Conservation (phyloP, 1,140 invertebrate species). For the Penaeus chinensis region DNA sequence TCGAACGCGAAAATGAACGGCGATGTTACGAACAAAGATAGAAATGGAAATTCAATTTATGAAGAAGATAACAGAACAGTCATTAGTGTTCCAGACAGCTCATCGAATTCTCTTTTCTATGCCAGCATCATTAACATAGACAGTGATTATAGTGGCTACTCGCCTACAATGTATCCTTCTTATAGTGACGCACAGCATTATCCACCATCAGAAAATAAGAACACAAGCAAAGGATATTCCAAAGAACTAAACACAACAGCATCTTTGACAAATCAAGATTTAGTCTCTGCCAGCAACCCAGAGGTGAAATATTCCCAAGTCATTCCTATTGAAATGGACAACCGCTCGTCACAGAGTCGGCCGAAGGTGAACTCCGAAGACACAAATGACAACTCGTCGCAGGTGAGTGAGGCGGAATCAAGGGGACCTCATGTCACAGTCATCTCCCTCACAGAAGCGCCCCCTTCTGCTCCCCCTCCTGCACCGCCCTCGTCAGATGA, state of each 20-base stretch:
- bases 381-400: no score
- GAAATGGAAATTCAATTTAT: neutral
- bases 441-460: conserved; percentile 17
- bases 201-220: neutral
- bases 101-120: neutral
- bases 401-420: neutral
- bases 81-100: neutral
- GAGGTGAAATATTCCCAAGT: no score
- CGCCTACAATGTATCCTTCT: neutral
- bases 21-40: neutral
- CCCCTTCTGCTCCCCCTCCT: no score
- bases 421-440: conserved; percentile 34
- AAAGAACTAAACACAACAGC: no score
- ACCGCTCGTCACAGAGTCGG: no score
- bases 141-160: neutral
- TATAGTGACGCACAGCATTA: no score
- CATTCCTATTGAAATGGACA: no score
- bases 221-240: neutral
- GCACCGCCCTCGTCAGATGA: neutral
- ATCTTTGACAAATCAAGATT: no score
- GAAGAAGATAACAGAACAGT: neutral
- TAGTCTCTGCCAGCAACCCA: no score
- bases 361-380: no score
- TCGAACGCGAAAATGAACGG: neutral
- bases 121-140: conserved; percentile 4